Evolutionary conservation across 2,888 invertebrate genomes (phyloP).

Genomic region (Microctonus brassicae): DNA sequence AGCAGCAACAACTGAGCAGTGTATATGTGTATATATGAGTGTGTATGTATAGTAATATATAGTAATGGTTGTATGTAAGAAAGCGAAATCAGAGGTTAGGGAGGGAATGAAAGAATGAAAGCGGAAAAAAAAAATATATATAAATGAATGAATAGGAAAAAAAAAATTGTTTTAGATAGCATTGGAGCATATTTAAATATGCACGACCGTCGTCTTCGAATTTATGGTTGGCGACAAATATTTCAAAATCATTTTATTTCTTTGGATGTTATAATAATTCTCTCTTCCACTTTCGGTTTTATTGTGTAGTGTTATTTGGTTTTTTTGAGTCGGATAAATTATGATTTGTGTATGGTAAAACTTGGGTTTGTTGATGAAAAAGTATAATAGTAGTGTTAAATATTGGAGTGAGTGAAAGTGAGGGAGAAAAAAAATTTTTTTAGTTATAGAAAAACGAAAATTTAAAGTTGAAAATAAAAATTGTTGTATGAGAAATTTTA

Average conservation of each 20-base stretch:
- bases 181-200: conserved; percentile 66
- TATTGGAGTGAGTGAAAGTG: no score
- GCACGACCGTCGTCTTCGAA: conserved; percentile 63
- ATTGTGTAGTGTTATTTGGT: no score
- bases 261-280: conserved; percentile 16
- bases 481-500: no score
- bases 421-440: no score
- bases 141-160: conserved; percentile 38
- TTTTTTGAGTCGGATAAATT: no score
- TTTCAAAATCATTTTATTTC: conserved; percentile 63
- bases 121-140: conserved; percentile 20
- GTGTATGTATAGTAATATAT: neutral
- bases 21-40: neutral
- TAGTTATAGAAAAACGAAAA: no score
- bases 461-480: no score
- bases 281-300: conserved; percentile 16
- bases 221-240: conserved; percentile 68
- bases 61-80: conserved; percentile 19
- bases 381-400: no score
- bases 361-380: no score
- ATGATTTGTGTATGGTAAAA: no score
- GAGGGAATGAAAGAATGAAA: conserved; percentile 17
- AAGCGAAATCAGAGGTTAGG: conserved; percentile 37
- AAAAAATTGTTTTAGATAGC: conserved; percentile 47
- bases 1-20: conserved; percentile 39